phyloP scores from a whole-genome alignment of 2,797 vertebrate species.

The Hozukius guyotensis region DNA sequence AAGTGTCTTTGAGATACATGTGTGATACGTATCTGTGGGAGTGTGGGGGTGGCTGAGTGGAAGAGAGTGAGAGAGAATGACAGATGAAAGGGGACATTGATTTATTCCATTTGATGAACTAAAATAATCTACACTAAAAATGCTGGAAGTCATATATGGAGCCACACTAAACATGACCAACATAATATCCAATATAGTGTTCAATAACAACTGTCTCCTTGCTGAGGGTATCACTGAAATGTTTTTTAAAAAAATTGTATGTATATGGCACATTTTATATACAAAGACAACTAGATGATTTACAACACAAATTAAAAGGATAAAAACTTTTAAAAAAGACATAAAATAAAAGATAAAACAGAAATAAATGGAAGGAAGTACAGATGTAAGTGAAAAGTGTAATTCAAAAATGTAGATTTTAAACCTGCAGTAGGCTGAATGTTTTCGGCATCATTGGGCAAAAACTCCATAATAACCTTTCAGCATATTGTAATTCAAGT shows the following conservation, averaged over 20 bases:
- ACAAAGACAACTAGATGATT: not conserved
- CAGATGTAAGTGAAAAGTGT: not conserved
- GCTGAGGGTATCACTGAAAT: not conserved
- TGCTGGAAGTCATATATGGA: not conserved
- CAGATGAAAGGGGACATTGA: not conserved
- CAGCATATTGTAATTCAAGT: no score
- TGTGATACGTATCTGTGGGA: not conserved
- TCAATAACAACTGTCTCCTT: not conserved
- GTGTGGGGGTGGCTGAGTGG: not conserved
- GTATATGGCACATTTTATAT: not conserved
- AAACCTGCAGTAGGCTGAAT: no score
- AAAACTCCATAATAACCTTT: no score
- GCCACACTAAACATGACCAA: not conserved
- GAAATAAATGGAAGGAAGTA: not conserved
- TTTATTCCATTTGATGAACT: not conserved
- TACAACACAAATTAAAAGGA: not conserved
- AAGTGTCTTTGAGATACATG: not conserved
- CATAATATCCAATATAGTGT: not conserved
- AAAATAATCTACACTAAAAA: not conserved
- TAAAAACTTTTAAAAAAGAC: no score
- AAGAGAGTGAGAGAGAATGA: not conserved
- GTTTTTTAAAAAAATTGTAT: not conserved
- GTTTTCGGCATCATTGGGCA: no score
- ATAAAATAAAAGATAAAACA: not conserved
- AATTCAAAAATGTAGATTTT: not conserved